A percentile compares a stretch with the other conserved stretches of the same genome.
Conservation (phyloP, 2,797 vertebrate species). For the Pseudopleuronectes americanus region DNA sequence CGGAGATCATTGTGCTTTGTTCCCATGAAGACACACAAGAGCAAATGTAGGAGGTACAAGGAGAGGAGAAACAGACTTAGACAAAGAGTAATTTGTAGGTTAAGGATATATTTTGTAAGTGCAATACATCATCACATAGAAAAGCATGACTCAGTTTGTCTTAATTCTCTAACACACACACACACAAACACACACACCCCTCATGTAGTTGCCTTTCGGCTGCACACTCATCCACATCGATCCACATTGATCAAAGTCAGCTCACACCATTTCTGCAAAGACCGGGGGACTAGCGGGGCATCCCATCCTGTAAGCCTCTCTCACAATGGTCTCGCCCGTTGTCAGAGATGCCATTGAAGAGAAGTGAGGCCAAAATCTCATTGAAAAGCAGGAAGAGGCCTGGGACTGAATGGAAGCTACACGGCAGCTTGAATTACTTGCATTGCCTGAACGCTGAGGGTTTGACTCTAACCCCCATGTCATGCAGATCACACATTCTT, state of each 20-base stretch:
- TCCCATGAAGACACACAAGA: slow-evolving; percentile 24
- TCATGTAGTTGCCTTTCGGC: slow-evolving; percentile 65
- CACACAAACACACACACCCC: slow-evolving; percentile 23
- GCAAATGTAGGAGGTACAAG: not conserved
- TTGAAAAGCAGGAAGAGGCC: not conserved
- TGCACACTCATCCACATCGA: slow-evolving; percentile 78
- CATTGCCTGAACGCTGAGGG: not conserved
- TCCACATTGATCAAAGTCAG: slow-evolving; percentile 75
- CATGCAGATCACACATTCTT: slow-evolving; percentile 12
- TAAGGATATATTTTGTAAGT: slow-evolving; percentile 53
- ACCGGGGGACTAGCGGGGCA: slow-evolving; percentile 43
- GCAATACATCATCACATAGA: slow-evolving; percentile 43
- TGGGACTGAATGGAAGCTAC: not conserved
- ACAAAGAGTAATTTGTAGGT: slow-evolving; percentile 45
- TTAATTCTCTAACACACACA: slow-evolving; percentile 56
- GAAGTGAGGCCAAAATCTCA: not conserved
- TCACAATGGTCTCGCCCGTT: slow-evolving; percentile 28
- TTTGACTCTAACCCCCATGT: not conserved
- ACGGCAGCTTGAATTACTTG: not conserved
- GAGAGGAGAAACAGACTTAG: slow-evolving; percentile 29
- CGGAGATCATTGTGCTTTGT: not conserved
- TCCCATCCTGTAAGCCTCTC: slow-evolving; percentile 43
- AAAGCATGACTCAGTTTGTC: slow-evolving; percentile 57
- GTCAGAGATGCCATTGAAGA: slow-evolving; percentile 2
- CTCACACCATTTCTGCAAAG: slow-evolving; percentile 71